Conservation (phyloP, 1,140 invertebrate species). For the Copidosoma floridanum region DNA sequence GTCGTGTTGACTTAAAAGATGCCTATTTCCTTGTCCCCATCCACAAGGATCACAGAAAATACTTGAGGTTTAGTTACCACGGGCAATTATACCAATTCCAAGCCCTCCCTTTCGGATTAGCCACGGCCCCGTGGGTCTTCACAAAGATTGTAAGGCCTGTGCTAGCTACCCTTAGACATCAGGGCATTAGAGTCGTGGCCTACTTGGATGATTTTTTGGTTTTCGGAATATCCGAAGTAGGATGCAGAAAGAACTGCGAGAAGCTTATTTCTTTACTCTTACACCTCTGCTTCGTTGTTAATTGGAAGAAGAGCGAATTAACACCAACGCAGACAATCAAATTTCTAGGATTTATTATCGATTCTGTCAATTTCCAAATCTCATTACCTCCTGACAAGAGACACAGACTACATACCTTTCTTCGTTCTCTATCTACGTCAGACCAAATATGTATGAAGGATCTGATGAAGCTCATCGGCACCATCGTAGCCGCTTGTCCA, state of each 20-base stretch:
- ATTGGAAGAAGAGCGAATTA: too few species aligned
- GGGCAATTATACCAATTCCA: background rate
- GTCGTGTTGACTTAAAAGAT: background rate
- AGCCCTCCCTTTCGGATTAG: background rate
- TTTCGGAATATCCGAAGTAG: too few species aligned
- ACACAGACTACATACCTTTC: too few species aligned
- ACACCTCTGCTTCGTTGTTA: too few species aligned
- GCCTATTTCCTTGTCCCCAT: background rate
- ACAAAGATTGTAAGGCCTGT: background rate
- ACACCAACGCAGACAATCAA: too few species aligned
- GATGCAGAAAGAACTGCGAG: too few species aligned
- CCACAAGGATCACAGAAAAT: background rate
- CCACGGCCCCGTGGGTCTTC: background rate
- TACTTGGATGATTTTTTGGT: slow-evolving; percentile 1
- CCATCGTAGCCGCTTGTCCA: slow-evolving; percentile 11
- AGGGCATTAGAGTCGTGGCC: background rate
- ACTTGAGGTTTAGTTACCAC: background rate
- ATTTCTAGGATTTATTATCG: too few species aligned
- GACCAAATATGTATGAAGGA: too few species aligned
- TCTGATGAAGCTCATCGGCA: slow-evolving; percentile 8
- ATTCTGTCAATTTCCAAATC: too few species aligned
- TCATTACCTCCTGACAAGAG: too few species aligned
- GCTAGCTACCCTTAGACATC: background rate
- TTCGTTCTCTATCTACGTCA: too few species aligned
- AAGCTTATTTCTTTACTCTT: too few species aligned